A percentile compares a stretch with the other conserved stretches of the same genome.
phyloP scores from a whole-genome alignment of 2,797 vertebrate genomes.

The Siniperca undulata region DNA sequence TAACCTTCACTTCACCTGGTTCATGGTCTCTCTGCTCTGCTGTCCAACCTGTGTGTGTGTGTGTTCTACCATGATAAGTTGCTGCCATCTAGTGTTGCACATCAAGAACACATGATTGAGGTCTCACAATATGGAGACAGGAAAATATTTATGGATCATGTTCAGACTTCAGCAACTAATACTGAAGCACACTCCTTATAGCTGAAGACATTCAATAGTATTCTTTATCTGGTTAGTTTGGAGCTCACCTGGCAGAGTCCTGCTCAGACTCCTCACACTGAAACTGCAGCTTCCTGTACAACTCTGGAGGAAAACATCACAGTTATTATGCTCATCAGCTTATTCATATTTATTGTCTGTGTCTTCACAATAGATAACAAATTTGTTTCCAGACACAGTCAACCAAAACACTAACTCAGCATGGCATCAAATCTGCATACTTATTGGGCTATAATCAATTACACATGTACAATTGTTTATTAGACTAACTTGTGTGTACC shows the following conservation, averaged over 20 bases:
- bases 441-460: not conserved
- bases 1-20: no score
- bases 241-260: slow-evolving; percentile 77
- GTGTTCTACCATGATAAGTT: not conserved
- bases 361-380: not conserved
- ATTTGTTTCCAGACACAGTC: not conserved
- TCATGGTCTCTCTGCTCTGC: no score
- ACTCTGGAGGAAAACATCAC: slow-evolving; percentile 64
- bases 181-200: not conserved
- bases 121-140: not conserved
- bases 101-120: not conserved
- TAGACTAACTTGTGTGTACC: slow-evolving; percentile 62
- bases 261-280: slow-evolving; percentile 81
- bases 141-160: not conserved
- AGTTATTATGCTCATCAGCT: not conserved
- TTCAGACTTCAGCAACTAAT: not conserved
- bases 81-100: slow-evolving; percentile 74
- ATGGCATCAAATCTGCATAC: not conserved
- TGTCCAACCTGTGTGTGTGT: no score
- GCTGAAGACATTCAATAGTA: not conserved
- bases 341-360: not conserved
- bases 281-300: slow-evolving; percentile 77
- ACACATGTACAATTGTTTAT: not conserved
- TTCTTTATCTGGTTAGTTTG: not conserved
- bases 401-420: not conserved